A percentile compares a stretch with the other conserved stretches of the same genome.
Evolutionary conservation across 2,888 invertebrate genomes (phyloP).

Genomic region (Erynnis tages): DNA sequence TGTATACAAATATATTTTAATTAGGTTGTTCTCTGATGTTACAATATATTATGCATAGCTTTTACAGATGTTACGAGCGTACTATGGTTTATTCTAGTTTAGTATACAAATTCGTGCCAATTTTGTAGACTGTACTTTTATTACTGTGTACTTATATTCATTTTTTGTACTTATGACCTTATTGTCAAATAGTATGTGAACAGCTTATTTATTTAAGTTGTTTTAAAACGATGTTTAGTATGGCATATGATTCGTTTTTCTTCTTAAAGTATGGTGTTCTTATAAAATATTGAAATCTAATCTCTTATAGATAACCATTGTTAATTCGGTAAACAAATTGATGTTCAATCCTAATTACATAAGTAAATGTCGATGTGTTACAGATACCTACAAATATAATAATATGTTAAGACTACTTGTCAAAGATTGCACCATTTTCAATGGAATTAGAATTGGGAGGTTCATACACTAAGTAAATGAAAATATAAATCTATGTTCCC

Average conservation of each 20-base stretch:
- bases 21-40: constrained; percentile 19
- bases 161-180: neutral
- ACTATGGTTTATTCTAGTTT: constrained; percentile 3
- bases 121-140: neutral
- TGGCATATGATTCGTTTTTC: too few relatives aligned
- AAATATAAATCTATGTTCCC: too few relatives aligned
- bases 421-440: too few relatives aligned
- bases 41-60: constrained; percentile 11
- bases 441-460: neutral
- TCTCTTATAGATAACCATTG: neutral
- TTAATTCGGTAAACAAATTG: neutral
- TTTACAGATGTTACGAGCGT: constrained; percentile 13
- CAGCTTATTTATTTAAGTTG: neutral
- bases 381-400: neutral
- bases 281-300: neutral
- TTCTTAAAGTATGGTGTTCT: too few relatives aligned
- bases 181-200: neutral
- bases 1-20: constrained; percentile 1
- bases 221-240: neutral
- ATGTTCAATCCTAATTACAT: neutral
- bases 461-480: too few relatives aligned
- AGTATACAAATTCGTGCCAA: constrained; percentile 9
- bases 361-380: neutral
- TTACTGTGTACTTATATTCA: neutral
- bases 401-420: neutral